Base-by-base conservation (phyloP, 2,888 invertebrate genomes). In the Ommatoiulus sabulosus region DNA sequence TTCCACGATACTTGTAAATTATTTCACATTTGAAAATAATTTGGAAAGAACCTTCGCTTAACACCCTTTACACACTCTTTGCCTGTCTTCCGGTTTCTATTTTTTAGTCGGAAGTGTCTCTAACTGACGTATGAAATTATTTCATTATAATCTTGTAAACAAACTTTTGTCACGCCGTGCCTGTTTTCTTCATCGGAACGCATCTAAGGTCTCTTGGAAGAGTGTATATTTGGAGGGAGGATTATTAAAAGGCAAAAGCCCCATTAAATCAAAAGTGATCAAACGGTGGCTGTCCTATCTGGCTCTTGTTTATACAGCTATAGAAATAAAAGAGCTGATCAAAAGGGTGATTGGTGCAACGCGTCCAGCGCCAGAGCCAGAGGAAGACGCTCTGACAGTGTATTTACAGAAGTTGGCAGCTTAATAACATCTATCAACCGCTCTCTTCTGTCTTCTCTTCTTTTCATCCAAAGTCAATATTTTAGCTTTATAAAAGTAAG, bases 381-480 rank as follows among this genome's bases (percentile, higher is more conserved):
- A 43, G 80, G 35, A 80, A 43, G 24, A 1, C 7, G 35, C 80
- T 80, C 35, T 80, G 80, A 80, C 80, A 35, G 24, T 80, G 35
- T 80, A 80, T 80, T 80, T 80, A 80, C 80, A 80, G 80, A 80
- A 24, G 80, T 35, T 80, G 80, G 80, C 80, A 80, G 80, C 80
- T 80, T 80, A 80, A 80, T 80, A 80, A 80, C 80, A 80, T 80
- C 80, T 80, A 80, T 80, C 80, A 35, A 80, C 35, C 80, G 35
- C 80, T 80, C 80, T 80, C 80, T 80, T 57, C 57, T 80, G 80
- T 80, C 80, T 80, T 80, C 80, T 2, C 35, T 80, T 12, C 80
- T 80, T 80, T 80, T 80, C 80, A 80, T 80, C 80, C 80, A 80
- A 80, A 80, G 80, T 80, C 80, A 80, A 80, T 80, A 80, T 80